Conservation (phyloP, 2,797 vertebrate species). For the Anguilla obscura region DNA sequence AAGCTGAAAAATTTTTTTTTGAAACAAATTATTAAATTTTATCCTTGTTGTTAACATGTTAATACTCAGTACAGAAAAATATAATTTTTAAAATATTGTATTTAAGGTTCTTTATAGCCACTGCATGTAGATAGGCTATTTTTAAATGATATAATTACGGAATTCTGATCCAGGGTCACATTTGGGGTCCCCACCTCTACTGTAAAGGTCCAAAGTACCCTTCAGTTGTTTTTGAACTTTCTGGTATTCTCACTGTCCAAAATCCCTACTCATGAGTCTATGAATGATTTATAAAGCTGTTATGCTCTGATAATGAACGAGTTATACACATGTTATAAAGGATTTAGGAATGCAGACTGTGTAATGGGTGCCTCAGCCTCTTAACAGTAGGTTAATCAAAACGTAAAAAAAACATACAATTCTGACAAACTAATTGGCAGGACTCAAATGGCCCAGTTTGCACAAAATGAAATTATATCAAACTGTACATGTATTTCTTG, state of each 20-base stretch:
- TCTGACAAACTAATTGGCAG: neutral
- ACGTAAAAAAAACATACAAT: neutral
- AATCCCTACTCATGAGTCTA: neutral
- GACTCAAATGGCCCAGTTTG: neutral
- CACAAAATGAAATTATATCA: neutral
- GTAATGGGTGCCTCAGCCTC: neutral
- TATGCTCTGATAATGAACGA: neutral
- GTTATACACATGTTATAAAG: neutral
- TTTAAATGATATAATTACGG: too few relatives aligned
- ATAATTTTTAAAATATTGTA: too few relatives aligned
- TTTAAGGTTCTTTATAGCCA: too few relatives aligned
- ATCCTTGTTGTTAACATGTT: too few relatives aligned
- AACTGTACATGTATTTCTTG: neutral
- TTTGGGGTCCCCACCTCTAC: neutral
- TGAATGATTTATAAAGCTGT: slow-evolving; percentile 9
- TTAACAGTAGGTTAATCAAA: neutral
- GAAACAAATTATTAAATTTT: too few relatives aligned
- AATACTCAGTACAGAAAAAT: too few relatives aligned
- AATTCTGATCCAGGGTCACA: neutral
- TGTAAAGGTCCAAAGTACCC: neutral
- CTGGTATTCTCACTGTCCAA: neutral
- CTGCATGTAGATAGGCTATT: too few relatives aligned
- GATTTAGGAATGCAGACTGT: neutral
- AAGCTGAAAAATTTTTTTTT: too few relatives aligned
- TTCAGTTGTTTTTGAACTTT: neutral